Percentiles rank a stretch among this genome's conserved stretches.
These are phyloP conservation scores for Neopipo cinnamomea DNA, from an alignment of 2,113 vertebrate species.

Conservation along the genomic window DNA sequence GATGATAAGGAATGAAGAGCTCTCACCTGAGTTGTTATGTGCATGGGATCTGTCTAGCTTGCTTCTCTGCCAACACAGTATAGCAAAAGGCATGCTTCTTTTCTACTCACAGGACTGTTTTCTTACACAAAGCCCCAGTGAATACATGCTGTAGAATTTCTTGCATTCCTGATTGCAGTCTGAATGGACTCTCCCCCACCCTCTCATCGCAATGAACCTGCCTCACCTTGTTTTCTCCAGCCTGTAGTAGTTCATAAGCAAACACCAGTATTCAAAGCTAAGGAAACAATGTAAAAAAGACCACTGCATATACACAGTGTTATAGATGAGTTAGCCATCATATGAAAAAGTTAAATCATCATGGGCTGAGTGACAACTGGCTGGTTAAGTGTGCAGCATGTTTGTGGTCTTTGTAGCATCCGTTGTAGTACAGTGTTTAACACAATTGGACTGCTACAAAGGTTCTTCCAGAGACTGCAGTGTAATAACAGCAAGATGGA, in stretches of 20 bases:
- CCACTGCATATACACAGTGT: background rate
- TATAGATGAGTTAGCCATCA: background rate
- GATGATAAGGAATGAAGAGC: background rate
- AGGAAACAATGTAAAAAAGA: background rate
- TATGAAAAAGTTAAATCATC: background rate
- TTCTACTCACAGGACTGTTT: background rate
- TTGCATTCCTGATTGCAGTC: background rate
- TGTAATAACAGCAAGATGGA: background rate
- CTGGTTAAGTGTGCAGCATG: background rate
- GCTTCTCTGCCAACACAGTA: background rate
- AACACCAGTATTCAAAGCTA: background rate
- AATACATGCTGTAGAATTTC: background rate
- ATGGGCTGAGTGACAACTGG: background rate
- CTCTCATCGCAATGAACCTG: background rate
- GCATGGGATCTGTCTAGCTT: background rate
- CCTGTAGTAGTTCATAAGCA: background rate
- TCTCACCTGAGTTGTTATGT: background rate
- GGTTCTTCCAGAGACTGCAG: background rate
- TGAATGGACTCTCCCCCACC: background rate
- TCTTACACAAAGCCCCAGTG: background rate
- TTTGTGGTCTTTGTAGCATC: accelerated
- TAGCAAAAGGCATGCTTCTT: background rate
- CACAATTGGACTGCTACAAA: background rate
- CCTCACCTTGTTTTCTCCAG: background rate
- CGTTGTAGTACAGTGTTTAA: background rate